phyloP scores from a whole-genome alignment of 30 jellyfish, hydroid and myxozoan species.

The Aurelia sp. region DNA sequence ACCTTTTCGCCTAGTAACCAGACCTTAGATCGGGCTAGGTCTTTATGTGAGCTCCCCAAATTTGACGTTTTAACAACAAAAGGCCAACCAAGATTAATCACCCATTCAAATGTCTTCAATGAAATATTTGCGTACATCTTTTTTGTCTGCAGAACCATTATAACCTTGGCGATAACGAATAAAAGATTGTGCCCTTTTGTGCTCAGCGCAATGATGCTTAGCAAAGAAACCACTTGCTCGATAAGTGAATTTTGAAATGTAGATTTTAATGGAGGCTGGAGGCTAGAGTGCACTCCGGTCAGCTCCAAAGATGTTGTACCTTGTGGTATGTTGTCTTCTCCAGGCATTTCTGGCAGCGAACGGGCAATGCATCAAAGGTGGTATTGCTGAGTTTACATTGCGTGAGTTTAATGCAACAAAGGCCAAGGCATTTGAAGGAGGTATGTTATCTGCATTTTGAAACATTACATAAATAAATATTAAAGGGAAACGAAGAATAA shows the following conservation, averaged over 20 bases:
- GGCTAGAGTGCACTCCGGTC: too few relatives aligned
- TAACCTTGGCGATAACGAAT: neutral
- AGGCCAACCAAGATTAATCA: too few relatives aligned
- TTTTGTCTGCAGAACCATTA: neutral
- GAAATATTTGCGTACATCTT: conserved; percentile 3
- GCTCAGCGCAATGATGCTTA: conserved; percentile 3
- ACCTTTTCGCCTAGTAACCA: too few relatives aligned
- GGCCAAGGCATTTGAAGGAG: neutral
- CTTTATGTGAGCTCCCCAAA: too few relatives aligned
- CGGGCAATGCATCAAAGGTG: neutral
- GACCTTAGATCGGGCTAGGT: too few relatives aligned
- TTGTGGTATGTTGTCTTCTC: neutral
- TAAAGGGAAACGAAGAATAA: too few relatives aligned
- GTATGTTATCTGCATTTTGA: too few relatives aligned
- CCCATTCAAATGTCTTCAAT: too few relatives aligned
- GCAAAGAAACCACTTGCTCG: neutral
- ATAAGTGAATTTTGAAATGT: neutral
- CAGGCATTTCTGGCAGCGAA: neutral
- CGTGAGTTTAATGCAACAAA: conserved; percentile 1
- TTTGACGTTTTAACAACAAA: too few relatives aligned
- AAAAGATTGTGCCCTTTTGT: neutral
- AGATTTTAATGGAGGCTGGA: too few relatives aligned
- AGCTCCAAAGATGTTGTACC: neutral
- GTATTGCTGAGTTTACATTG: neutral
- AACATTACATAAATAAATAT: too few relatives aligned